Evolutionary conservation across 2,113 vertebrate genomes (phyloP).

Genomic region (Petromus typicus): DNA sequence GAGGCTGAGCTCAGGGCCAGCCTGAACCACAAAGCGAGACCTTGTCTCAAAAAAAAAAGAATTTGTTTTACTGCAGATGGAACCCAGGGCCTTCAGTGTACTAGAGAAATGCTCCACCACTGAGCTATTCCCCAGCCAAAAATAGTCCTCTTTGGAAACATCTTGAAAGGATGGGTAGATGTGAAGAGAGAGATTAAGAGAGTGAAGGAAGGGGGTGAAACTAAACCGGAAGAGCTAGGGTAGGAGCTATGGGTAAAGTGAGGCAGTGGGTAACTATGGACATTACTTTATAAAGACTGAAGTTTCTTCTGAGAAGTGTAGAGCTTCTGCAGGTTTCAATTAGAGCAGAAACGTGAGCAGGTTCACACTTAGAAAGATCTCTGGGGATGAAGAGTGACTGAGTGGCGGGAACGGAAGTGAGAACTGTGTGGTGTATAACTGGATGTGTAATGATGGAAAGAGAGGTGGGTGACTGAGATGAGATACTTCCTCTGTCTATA

Average conservation of each 20-base stretch:
- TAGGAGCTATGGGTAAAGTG: too few relatives aligned
- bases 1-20: too few relatives aligned
- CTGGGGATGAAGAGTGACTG: neutral
- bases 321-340: neutral
- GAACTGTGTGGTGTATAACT: neutral
- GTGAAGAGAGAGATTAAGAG: neutral
- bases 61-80: neutral
- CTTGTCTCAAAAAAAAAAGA: too few relatives aligned
- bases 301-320: neutral
- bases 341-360: neutral
- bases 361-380: neutral
- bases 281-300: neutral
- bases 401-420: rapidly evolving
- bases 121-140: neutral
- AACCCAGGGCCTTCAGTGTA: neutral
- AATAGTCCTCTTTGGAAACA: neutral
- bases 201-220: too few relatives aligned
- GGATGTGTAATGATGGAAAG: rapidly evolving
- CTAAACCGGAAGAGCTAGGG: neutral
- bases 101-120: neutral
- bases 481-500: neutral
- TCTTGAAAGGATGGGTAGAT: neutral
- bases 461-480: neutral
- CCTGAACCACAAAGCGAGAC: too few relatives aligned
- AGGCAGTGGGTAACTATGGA: rapidly evolving